Percentiles rank a stretch among this genome's conserved stretches.
Evolutionary conservation across 1,140 invertebrate genomes (phyloP).

Genomic region (Drosophila seguyi): DNA sequence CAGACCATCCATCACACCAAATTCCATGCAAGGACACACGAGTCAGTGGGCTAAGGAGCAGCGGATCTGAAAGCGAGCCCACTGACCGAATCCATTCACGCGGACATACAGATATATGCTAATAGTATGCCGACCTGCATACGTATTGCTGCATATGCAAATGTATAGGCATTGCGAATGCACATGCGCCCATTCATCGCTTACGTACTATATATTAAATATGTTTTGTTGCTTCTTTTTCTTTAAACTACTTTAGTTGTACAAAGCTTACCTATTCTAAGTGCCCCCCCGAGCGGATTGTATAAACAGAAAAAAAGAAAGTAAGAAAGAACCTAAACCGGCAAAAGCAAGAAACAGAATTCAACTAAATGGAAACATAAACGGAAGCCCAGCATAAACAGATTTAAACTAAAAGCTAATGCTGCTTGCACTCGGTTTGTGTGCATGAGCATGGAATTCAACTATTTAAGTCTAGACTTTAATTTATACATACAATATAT

Average conservation of each 20-base stretch:
- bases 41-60: neutral
- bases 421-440: conserved; percentile 63
- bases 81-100: conserved; percentile 14
- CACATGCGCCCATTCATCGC: conserved; percentile 42
- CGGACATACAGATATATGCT: conserved; percentile 30
- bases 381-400: conserved; percentile 57
- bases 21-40: conserved; percentile 8
- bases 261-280: conserved; percentile 70
- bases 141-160: conserved; percentile 50
- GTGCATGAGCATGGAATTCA: conserved; percentile 73
- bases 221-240: conserved; percentile 77
- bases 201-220: conserved; percentile 42
- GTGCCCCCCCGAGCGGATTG: conserved; percentile 53
- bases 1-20: conserved; percentile 19
- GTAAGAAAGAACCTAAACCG: conserved; percentile 9
- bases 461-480: conserved; percentile 79
- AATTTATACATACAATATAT: conserved; percentile 62
- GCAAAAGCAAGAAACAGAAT: conserved; percentile 30
- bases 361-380: conserved; percentile 45
- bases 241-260: conserved; percentile 81
- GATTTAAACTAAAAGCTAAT: conserved; percentile 69
- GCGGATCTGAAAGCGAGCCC: neutral
- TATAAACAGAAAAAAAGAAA: conserved; percentile 66
- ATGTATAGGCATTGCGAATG: conserved; percentile 62
- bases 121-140: conserved; percentile 42